phyloP scores from a whole-genome alignment of 1,140 invertebrate species.

The Drosophila guanche region DNA sequence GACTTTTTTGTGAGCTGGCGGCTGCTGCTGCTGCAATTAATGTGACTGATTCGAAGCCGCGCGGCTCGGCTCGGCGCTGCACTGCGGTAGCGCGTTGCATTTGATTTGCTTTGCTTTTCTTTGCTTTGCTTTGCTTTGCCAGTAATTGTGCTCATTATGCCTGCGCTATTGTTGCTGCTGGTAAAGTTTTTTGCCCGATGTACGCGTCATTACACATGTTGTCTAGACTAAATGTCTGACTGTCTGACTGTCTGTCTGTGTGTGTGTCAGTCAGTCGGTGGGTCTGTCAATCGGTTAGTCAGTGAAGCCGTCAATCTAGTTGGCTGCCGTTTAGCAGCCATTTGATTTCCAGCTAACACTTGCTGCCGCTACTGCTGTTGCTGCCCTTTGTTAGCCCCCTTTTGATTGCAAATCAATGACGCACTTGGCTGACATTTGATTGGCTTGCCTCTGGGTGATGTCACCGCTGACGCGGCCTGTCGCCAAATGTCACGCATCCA shows the following conservation, averaged over 20 bases:
- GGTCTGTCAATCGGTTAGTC: constrained; percentile 33
- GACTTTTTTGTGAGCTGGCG: constrained; percentile 52
- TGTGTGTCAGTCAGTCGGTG: constrained; percentile 21
- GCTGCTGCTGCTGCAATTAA: constrained; percentile 55
- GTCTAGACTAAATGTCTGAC: constrained; percentile 67
- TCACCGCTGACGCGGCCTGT: constrained; percentile 42
- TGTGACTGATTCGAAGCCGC: constrained; percentile 75
- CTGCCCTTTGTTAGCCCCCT: constrained; percentile 58
- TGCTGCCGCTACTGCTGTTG: neutral
- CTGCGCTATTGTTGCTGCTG: constrained; percentile 32
- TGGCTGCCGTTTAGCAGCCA: constrained; percentile 56
- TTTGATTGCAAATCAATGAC: constrained; percentile 54
- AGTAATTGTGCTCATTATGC: constrained; percentile 76
- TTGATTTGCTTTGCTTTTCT: constrained; percentile 79
- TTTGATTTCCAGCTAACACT: constrained; percentile 53
- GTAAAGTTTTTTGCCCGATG: constrained; percentile 38
- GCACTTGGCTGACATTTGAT: constrained; percentile 72
- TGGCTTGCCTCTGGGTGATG: constrained; percentile 25
- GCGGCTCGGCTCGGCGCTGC: constrained; percentile 6
- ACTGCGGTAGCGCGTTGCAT: constrained; percentile 70
- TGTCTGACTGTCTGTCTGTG: constrained; percentile 19
- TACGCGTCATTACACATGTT: constrained; percentile 75
- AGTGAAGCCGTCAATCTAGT: constrained; percentile 50
- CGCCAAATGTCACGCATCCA: constrained; percentile 63
- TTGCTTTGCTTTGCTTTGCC: constrained; percentile 76